These are phyloP conservation scores for Poeciliopsis turrubarensis DNA, from an alignment of 2,113 vertebrate genomes.

Conservation along the genomic window DNA sequence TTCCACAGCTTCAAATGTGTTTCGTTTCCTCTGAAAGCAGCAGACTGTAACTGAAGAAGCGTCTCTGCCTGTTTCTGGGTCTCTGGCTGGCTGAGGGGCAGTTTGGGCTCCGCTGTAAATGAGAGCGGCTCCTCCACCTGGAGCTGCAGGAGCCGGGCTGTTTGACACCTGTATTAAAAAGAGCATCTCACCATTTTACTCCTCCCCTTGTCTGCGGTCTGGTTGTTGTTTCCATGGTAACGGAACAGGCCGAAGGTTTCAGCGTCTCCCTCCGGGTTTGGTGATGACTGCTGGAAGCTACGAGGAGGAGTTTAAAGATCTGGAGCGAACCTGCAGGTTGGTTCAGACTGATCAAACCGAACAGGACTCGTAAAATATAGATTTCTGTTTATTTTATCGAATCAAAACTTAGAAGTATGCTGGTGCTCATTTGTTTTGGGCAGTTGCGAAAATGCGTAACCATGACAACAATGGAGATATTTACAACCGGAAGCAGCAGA, in stretches of 20 bases:
- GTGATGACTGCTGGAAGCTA: neutral
- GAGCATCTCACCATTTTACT: constrained; percentile 63
- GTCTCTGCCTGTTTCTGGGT: constrained; percentile 4
- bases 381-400: no score
- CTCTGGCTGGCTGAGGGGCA: constrained; percentile 1
- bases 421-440: no score
- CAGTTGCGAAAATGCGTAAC: no score
- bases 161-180: constrained; percentile 67
- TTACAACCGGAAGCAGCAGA: no score
- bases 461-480: no score
- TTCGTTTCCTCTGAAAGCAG: constrained; percentile 26
- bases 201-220: constrained; percentile 9
- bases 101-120: constrained; percentile 9
- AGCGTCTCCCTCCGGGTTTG: neutral
- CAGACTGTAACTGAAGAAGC: constrained; percentile 39
- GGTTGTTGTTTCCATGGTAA: neutral
- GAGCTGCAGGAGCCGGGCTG: constrained; percentile 31
- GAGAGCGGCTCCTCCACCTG: constrained; percentile 1
- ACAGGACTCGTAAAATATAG: no score
- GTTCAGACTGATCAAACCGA: neutral
- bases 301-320: neutral
- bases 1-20: constrained; percentile 22
- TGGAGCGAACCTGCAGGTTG: neutral
- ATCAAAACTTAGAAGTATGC: no score
- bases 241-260: no score